These are phyloP conservation scores for Styela clava DNA, from an alignment of 23 tunicate species.

Conservation along the genomic window DNA sequence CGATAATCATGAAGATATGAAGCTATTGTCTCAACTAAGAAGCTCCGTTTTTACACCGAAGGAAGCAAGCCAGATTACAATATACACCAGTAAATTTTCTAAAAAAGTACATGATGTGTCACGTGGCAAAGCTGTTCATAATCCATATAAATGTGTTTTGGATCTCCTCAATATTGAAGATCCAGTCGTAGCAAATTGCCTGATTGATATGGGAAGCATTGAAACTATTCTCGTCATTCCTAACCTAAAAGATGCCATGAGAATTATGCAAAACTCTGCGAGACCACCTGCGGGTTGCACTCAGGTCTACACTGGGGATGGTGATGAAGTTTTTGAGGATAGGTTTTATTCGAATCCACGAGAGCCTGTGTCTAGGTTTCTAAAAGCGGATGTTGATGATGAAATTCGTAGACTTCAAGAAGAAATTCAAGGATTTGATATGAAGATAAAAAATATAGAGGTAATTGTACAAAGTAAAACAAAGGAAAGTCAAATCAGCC, in stretches of 20 bases:
- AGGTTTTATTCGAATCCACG: slow-evolving; percentile 61
- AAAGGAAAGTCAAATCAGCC: slow-evolving; percentile 8
- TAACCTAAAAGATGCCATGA: slow-evolving; percentile 49
- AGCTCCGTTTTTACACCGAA: slow-evolving; percentile 48
- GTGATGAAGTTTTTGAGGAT: slow-evolving; percentile 74
- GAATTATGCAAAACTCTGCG: slow-evolving; percentile 47
- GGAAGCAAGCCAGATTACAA: slow-evolving; percentile 55
- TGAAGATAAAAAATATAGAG: slow-evolving; percentile 3
- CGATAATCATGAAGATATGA: slow-evolving; percentile 78
- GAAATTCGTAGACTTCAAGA: slow-evolving; percentile 34
- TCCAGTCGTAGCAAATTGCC: slow-evolving; percentile 72
- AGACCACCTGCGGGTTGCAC: slow-evolving; percentile 54
- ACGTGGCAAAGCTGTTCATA: slow-evolving; percentile 34
- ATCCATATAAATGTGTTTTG: slow-evolving; percentile 47
- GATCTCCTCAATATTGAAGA: slow-evolving; percentile 76
- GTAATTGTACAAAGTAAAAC: slow-evolving; percentile 3
- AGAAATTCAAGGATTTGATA: slow-evolving; percentile 4
- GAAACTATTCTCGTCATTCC: slow-evolving; percentile 86
- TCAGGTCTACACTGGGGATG: slow-evolving; percentile 64
- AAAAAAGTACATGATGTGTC: slow-evolving; percentile 50
- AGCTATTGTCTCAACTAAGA: slow-evolving; percentile 43
- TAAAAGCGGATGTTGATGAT: slow-evolving; percentile 66
- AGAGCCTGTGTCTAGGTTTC: slow-evolving; percentile 52
- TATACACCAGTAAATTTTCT: slow-evolving; percentile 60
- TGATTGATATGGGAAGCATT: slow-evolving; percentile 67